These are phyloP conservation scores for Aptenodytes forsteri DNA, from an alignment of 2,113 vertebrate species.

Conservation along the genomic window DNA sequence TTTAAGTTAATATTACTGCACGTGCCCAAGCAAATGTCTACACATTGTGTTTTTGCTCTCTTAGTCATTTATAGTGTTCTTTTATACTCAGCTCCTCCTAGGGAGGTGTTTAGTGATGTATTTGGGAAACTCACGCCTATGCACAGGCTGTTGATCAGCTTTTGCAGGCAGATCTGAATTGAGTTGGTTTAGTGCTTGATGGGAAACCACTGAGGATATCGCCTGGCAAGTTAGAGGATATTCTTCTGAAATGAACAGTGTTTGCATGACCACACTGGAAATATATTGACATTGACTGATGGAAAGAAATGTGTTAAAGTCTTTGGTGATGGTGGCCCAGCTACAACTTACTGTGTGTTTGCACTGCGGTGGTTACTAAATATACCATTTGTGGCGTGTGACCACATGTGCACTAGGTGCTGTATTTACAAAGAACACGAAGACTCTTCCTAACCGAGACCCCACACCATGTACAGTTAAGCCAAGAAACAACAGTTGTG, in stretches of 20 bases:
- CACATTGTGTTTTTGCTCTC: neutral
- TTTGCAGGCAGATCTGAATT: neutral
- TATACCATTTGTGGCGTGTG: fast-evolving
- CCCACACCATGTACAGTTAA: neutral
- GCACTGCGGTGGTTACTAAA: neutral
- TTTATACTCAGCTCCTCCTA: neutral
- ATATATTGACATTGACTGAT: neutral
- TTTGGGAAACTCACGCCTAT: neutral
- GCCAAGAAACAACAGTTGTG: neutral
- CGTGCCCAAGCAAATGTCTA: neutral
- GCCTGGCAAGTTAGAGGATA: neutral
- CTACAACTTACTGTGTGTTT: neutral
- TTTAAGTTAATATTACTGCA: neutral
- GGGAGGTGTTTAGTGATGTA: neutral
- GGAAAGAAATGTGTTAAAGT: neutral
- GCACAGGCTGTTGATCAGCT: neutral
- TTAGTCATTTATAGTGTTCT: neutral
- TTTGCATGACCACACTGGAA: neutral
- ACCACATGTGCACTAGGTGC: neutral
- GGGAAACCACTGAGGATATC: neutral
- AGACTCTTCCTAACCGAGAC: neutral
- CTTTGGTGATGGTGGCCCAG: neutral
- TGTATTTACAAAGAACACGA: neutral
- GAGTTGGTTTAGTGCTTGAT: neutral
- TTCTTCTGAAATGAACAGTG: neutral